Base-by-base conservation (phyloP, 2,113 vertebrate species). In the Triplophysa dalaica region DNA sequence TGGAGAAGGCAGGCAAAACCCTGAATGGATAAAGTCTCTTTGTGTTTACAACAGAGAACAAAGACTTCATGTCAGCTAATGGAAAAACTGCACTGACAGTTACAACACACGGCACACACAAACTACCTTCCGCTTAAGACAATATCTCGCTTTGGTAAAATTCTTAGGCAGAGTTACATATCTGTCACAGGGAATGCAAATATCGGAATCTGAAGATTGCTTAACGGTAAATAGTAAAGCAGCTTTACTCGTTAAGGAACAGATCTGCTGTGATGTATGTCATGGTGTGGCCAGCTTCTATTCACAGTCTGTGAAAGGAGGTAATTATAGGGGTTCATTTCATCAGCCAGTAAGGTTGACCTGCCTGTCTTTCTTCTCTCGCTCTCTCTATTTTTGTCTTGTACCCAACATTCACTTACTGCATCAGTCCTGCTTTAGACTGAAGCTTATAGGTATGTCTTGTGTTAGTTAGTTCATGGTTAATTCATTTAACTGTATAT, bases 1-100 rank as follows among this genome's bases (percentile, higher is more conserved):
- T 48, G 38, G 60, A 75, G 41, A 12, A 33, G 38, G 33, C 45
- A 56, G 16, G 54, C 58, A 75, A 41, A 62, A 75, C 21, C 33
- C 72, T 75, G 33, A 75, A 73, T 60, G 54, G n/a, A 73, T 73
- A 75, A 75, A 75, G 73, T 79, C 77, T 80, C 77, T 83, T 80
- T 83, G 82, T 83, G 67, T 76, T 80, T 70, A 73, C 66, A 78
- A 70, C 60, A 63, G 73, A 56, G 77, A 75, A 79, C 81, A 83
- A 79, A 75, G 72, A 76, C 56, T 33, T 43, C 33, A 66, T 67
- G 70, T 33, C 61, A 67, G 52, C 21, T 33, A 12, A 64, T 74
- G 69, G 48, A 73, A 74, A 75, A 50, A 76, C 69, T 65, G 58
- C 68, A 67, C 21, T 75, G 56, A 75, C 33, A 21, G 41, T 10